These are phyloP conservation scores for Oxycera nigricornis DNA, from an alignment of 2,888 invertebrate genomes.

Conservation along the genomic window DNA sequence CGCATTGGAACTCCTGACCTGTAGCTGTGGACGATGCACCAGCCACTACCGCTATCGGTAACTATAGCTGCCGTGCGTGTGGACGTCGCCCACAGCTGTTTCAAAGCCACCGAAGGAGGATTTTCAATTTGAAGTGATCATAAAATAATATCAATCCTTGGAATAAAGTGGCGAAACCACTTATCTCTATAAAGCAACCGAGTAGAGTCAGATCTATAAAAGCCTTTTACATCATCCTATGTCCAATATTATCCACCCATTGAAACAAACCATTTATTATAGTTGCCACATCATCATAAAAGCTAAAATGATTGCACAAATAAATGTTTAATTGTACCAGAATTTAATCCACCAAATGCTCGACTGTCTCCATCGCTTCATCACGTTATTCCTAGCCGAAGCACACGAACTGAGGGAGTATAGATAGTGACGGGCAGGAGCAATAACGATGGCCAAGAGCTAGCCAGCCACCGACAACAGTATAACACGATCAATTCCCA, in stretches of 20 bases:
- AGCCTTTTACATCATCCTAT: not conserved
- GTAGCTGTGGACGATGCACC: too few relatives aligned
- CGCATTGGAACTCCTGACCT: too few relatives aligned
- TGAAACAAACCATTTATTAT: not conserved
- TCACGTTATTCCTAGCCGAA: not conserved
- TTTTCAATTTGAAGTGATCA: too few relatives aligned
- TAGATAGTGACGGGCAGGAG: not conserved
- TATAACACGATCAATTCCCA: not conserved
- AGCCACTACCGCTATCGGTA: too few relatives aligned
- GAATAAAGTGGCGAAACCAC: too few relatives aligned
- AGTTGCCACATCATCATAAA: not conserved
- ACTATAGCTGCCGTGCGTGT: too few relatives aligned
- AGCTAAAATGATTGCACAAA: conserved; percentile 4
- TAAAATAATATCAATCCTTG: too few relatives aligned
- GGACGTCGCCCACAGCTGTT: too few relatives aligned
- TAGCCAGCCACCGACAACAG: not conserved
- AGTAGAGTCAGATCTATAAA: too few relatives aligned
- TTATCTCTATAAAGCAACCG: too few relatives aligned
- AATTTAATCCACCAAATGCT: not conserved
- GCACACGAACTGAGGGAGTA: not conserved
- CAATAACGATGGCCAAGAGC: not conserved
- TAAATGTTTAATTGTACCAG: conserved; percentile 1
- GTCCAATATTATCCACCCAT: not conserved
- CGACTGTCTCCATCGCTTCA: not conserved
- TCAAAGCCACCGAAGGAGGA: too few relatives aligned